Evolutionary conservation across 37 sponge, comb jelly and placozoan genomes (phyloP), one percentile per base, ranked within the genome.

Genomic region (Mnemiopsis leidyi): DNA sequence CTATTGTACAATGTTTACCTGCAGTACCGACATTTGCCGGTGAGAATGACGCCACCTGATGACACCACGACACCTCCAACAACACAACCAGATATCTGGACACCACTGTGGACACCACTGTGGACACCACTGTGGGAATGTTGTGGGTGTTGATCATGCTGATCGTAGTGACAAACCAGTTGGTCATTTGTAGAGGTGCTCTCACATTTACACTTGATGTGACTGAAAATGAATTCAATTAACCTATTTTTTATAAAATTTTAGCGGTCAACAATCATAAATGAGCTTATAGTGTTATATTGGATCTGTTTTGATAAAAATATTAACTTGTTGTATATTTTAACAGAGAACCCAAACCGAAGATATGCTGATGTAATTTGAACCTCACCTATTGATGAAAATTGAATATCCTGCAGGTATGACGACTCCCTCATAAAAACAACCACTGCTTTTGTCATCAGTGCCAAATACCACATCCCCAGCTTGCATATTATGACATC

Each of bases 391-490:
- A 25, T 71, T 71, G 30, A 71, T n/a, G 30, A 23, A 29, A 28
- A 71, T 28, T n/a, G 75, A 29, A 28, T 71, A 71, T 29, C 75
- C 75, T n/a, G 25, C 3, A 28, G 75, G 75, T 5, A 71, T 18
- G 75, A 71, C 75, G 5, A 28, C 75, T 71, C 75, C 75, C 20
- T 71, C 75, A 71, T 71, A 71, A 71, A 71, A 71, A 71, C 75
- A 71, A 3, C 75, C 75, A 25, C 30, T n/a, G 75, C n/a, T 28
- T 13, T 5, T 13, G 61, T 48, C 61, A 48, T 48, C 61, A 48
- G 61, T 48, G 13, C 61, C 61, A 48, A 48, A 48, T 48, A 48
- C 13, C 61, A 48, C 61, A 18, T 48, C 13, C 5, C 61, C 61
- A 48, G 61, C 5, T 48, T 48, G 61, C 61, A 48, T 5, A 48